Base-by-base conservation (phyloP, 2,888 invertebrate species). In the Rhodophaea formosa region DNA sequence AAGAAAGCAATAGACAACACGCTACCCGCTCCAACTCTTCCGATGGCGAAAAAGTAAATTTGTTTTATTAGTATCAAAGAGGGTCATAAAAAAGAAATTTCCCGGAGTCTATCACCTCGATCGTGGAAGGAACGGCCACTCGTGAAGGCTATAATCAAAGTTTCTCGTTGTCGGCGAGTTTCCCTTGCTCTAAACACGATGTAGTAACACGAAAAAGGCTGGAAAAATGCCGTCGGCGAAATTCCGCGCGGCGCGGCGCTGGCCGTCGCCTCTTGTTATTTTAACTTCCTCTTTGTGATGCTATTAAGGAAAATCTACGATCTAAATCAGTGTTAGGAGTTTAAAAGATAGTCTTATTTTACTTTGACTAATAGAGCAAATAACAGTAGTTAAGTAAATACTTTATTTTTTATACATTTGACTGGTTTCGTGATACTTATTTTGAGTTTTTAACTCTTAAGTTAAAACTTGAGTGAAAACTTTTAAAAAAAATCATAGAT, bases 141-240 rank as follows among this genome's bases (percentile, higher is more conserved):
- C 85, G 83, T 84, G 87, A 86, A 85, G 72, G 84, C 87, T 85
- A 89, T 88, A 90, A 90, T 88, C 89, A 88, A 89, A 90, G 87
- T 90, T 89, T 88, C 80, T 78, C 83, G 79, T 80, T 85, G 87
- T 86, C 82, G 82, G 79, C 84, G 84, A 86, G 86, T 85, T 90
- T 88, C 85, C 86, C 82, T 87, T 86, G 81, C 86, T 88, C 86
- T 86, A 88, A 89, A 88, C 89, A 89, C 82, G 86, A 80, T 90
- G 88, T 88, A 80, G 86, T 86, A 80, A 90, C 90, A 90, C 73
- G 88, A 80, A 90, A 91, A 88, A 85, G 90, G 90, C 82, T 83
- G 90, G 86, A 71, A 80, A 84, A 88, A 82, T 79, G 86, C 85
- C 88, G 82, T 79, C 75, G 86, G 86, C 86, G 66, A 78, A 74